phyloP scores from a whole-genome alignment of 2,113 vertebrate genomes.

The Sisor rabdophorus region DNA sequence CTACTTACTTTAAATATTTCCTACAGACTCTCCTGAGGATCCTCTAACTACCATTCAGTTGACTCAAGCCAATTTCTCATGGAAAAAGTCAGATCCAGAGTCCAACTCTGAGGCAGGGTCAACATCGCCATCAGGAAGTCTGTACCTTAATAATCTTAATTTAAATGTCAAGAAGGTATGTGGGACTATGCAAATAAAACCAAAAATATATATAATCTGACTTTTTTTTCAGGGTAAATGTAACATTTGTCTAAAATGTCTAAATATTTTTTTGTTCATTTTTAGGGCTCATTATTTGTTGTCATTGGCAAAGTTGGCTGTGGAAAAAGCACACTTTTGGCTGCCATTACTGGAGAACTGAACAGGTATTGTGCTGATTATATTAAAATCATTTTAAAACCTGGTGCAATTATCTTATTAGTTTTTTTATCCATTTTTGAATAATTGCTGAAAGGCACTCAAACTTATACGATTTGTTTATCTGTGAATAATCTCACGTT shows the following conservation, averaged over 20 bases:
- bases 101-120: constrained; percentile 12
- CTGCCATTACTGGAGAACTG: constrained; percentile 88
- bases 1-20: background rate
- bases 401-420: background rate
- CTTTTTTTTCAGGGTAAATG: background rate
- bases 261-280: too few species aligned
- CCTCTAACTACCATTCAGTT: constrained; percentile 68
- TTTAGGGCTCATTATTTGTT: constrained; percentile 82
- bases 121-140: constrained; percentile 45
- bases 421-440: too few species aligned
- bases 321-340: constrained; percentile 89
- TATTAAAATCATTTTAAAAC: background rate
- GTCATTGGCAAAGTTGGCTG: constrained; percentile 92
- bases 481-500: background rate
- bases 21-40: constrained; percentile 64
- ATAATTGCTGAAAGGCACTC: background rate
- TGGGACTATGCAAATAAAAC: background rate
- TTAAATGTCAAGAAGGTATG: constrained; percentile 77
- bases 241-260: background rate
- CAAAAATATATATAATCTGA: background rate
- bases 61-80: constrained; percentile 77
- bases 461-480: background rate
- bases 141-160: constrained; percentile 73
- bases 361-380: constrained; percentile 71
- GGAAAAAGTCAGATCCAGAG: constrained; percentile 60